Evolutionary conservation across 2,113 vertebrate genomes (phyloP).

Genomic region (Tretioscincus oriximinensis): DNA sequence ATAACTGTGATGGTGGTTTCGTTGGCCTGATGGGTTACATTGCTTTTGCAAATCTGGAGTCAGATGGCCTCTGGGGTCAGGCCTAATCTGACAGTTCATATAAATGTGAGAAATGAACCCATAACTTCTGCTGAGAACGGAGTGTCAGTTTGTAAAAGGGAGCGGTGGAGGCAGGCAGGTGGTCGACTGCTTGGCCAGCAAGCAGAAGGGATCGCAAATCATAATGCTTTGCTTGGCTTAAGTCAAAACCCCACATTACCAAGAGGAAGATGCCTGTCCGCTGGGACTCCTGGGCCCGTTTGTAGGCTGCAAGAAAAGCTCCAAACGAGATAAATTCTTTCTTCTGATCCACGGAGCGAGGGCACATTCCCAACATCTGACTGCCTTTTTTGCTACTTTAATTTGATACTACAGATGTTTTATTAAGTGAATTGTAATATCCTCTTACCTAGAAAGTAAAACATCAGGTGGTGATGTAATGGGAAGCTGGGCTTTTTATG

Average conservation of each 20-base stretch:
- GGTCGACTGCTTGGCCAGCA: too few species aligned
- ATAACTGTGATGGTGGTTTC: neutral
- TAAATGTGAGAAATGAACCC: neutral
- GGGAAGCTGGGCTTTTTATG: constrained; percentile 49
- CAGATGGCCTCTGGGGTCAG: neutral
- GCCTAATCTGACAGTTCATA: neutral
- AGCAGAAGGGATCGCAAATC: neutral
- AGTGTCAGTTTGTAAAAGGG: neutral
- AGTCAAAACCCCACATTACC: constrained; percentile 39
- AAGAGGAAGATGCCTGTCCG: constrained; percentile 60
- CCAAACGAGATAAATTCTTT: constrained; percentile 41
- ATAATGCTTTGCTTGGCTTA: constrained; percentile 38
- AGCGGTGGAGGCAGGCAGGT: neutral
- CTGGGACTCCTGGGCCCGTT: constrained; percentile 32
- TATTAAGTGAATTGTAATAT: constrained; percentile 58
- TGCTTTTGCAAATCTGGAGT: neutral
- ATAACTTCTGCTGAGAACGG: neutral
- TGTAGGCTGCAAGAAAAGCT: constrained; percentile 16
- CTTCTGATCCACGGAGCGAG: constrained; percentile 35
- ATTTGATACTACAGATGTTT: constrained; percentile 49
- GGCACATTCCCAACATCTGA: constrained; percentile 34
- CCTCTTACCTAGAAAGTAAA: constrained; percentile 41
- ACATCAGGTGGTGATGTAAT: constrained; percentile 58
- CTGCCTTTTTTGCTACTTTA: constrained; percentile 53
- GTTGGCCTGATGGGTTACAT: neutral